Conservation (phyloP, 2,888 invertebrate genomes). For the Acheta domesticus region DNA sequence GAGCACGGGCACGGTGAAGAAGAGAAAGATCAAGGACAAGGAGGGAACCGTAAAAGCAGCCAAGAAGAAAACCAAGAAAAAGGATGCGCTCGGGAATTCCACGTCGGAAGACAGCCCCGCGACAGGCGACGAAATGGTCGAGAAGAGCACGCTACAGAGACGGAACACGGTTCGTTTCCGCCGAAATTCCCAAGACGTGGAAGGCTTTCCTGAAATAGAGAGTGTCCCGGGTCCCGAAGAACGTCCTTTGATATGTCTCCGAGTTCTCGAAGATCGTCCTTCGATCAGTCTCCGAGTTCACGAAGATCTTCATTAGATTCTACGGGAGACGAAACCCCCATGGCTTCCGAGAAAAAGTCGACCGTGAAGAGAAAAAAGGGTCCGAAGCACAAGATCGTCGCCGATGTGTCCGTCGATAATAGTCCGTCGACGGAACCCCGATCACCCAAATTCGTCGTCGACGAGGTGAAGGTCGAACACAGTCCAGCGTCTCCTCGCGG, state of each 20-base stretch:
- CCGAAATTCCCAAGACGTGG: slow-evolving; percentile 33
- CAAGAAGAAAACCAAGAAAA: slow-evolving; percentile 42
- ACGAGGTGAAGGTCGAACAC: slow-evolving; percentile 33
- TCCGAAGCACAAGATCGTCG: slow-evolving; percentile 27
- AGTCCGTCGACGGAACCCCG: background rate
- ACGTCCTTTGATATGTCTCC: background rate
- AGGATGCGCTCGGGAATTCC: slow-evolving; percentile 22
- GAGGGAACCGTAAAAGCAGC: slow-evolving; percentile 28
- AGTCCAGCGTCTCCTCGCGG: background rate
- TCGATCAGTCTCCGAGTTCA: background rate
- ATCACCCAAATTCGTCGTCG: slow-evolving; percentile 29
- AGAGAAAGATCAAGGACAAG: slow-evolving; percentile 23
- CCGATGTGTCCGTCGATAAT: slow-evolving; percentile 31
- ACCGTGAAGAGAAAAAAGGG: slow-evolving; percentile 12
- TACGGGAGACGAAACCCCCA: slow-evolving; percentile 21
- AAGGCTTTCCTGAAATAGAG: slow-evolving; percentile 33
- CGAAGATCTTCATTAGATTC: background rate
- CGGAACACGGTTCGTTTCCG: slow-evolving; percentile 34
- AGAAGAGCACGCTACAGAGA: slow-evolving; percentile 38
- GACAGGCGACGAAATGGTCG: slow-evolving; percentile 37
- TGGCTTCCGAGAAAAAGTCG: slow-evolving; percentile 11
- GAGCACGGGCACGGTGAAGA: background rate
- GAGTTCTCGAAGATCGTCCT: background rate
- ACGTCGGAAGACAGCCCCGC: slow-evolving; percentile 38
- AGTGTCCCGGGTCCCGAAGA: background rate